phyloP scores from a whole-genome alignment of 1,140 invertebrate species.

The Drosophila subobscura region DNA sequence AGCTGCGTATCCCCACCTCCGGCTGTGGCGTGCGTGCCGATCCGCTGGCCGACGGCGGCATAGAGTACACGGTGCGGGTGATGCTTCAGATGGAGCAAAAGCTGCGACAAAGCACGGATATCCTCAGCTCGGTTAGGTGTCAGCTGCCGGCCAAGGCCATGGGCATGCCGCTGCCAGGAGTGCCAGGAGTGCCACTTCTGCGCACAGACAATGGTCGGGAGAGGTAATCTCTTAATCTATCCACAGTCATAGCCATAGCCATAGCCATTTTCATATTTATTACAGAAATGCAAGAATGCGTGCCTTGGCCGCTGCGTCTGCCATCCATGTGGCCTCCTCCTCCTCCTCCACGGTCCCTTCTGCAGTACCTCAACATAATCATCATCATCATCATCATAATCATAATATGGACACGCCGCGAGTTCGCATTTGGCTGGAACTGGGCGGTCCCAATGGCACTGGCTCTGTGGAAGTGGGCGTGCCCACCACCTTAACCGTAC shows the following conservation, averaged over 20 bases:
- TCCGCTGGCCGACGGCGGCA: conserved; percentile 83
- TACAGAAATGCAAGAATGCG: conserved; percentile 80
- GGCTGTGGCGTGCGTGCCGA: conserved; percentile 88
- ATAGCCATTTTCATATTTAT: background rate
- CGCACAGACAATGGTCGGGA: conserved; percentile 40
- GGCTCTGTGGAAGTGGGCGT: conserved; percentile 89
- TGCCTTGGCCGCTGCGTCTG: conserved; percentile 49
- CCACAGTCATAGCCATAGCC: background rate
- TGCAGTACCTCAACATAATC: background rate
- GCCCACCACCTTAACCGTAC: conserved; percentile 87
- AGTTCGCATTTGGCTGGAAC: conserved; percentile 88
- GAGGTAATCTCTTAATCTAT: conserved; percentile 32
- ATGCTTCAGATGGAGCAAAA: conserved; percentile 89
- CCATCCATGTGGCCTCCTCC: background rate
- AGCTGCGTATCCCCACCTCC: conserved; percentile 87
- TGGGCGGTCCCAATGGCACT: conserved; percentile 84
- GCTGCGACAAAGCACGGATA: conserved; percentile 88
- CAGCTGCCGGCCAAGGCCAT: conserved; percentile 77
- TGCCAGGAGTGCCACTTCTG: conserved; percentile 23
- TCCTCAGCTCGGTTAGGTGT: conserved; percentile 86
- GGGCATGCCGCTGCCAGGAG: conserved; percentile 64
- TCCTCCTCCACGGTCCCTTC: background rate
- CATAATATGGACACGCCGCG: conserved; percentile 69
- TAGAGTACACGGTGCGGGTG: conserved; percentile 87
- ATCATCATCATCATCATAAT: conserved; percentile 3